Percentiles rank a stretch among this genome's conserved stretches.
Evolutionary conservation across 2,113 vertebrate species (phyloP).

Genomic region (Nerophis lumbriciformis): DNA sequence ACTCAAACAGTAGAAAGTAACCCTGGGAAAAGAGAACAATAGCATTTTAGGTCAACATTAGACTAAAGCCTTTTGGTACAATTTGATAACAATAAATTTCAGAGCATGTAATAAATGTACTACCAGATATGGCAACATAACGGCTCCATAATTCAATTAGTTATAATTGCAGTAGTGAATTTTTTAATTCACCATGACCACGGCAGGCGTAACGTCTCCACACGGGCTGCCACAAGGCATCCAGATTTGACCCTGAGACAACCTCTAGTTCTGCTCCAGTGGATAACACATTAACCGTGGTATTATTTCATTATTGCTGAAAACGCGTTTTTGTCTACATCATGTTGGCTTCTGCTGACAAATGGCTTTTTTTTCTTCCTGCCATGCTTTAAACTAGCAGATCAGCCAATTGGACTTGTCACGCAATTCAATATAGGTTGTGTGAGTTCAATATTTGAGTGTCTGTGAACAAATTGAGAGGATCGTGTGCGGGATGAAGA

Average conservation of each 20-base stretch:
- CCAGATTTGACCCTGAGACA: conserved; percentile 48
- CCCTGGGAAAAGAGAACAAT: conserved; percentile 70
- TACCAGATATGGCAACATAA: background rate
- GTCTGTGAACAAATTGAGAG: conserved; percentile 9
- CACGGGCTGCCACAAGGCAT: conserved; percentile 18
- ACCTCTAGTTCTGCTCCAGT: conserved; percentile 60
- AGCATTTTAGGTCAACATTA: background rate
- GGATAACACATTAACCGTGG: conserved; percentile 54
- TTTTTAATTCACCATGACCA: conserved; percentile 23
- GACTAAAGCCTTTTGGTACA: background rate
- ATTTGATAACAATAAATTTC: background rate
- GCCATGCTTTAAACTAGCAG: conserved; percentile 7
- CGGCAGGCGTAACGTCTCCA: conserved; percentile 12
- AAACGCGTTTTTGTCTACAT: conserved; percentile 63
- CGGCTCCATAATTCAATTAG: background rate
- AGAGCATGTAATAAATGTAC: background rate
- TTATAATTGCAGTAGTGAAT: conserved; percentile 17
- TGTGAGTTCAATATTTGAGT: conserved; percentile 5
- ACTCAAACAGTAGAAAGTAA: conserved; percentile 95
- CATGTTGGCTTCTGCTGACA: conserved; percentile 58
- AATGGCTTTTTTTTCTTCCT: conserved; percentile 43
- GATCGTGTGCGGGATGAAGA: background rate
- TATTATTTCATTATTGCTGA: conserved; percentile 67
- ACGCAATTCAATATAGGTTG: background rate
- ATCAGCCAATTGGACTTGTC: conserved; percentile 19